Evolutionary conservation across 2,888 invertebrate species (phyloP).

Genomic region (Pomacea canaliculata): DNA sequence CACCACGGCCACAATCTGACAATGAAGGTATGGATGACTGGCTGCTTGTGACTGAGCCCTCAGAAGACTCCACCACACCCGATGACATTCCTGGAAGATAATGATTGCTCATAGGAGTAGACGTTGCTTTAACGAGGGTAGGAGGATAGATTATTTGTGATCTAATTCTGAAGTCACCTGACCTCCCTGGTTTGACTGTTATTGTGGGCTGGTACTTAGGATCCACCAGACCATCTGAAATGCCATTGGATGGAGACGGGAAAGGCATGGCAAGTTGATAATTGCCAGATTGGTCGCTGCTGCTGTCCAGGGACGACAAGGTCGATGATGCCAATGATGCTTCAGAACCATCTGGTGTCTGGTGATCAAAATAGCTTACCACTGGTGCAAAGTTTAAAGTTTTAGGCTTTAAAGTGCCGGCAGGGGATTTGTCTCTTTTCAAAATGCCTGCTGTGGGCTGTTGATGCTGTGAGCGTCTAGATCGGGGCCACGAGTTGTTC

Average conservation of each 20-base stretch:
- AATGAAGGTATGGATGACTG: slow-evolving; percentile 30
- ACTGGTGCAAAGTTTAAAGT: slow-evolving; percentile 60
- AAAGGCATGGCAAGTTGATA: neutral
- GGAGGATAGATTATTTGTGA: slow-evolving; percentile 21
- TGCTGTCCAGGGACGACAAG: slow-evolving; percentile 14
- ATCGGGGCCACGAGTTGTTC: slow-evolving; percentile 59
- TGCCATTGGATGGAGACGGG: neutral
- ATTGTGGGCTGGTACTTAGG: slow-evolving; percentile 53
- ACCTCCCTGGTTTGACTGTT: slow-evolving; percentile 31
- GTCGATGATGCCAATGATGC: slow-evolving; percentile 47
- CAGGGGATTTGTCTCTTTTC: slow-evolving; percentile 48
- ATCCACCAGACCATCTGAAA: slow-evolving; percentile 19
- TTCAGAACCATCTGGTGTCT: slow-evolving; percentile 44
- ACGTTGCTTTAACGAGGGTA: slow-evolving; percentile 26
- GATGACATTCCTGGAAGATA: neutral
- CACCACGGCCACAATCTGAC: slow-evolving; percentile 34
- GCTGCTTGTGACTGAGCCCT: slow-evolving; percentile 27
- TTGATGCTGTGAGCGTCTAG: slow-evolving; percentile 32
- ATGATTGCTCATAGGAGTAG: slow-evolving; percentile 14
- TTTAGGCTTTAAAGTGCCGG: slow-evolving; percentile 37
- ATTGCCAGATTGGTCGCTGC: slow-evolving; percentile 33
- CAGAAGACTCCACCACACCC: neutral
- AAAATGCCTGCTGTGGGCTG: slow-evolving; percentile 52
- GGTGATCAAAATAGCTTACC: slow-evolving; percentile 56
- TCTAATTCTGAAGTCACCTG: neutral